Base-by-base conservation (phyloP, 2,888 invertebrate species). In the Pristionchus mayeri region DNA sequence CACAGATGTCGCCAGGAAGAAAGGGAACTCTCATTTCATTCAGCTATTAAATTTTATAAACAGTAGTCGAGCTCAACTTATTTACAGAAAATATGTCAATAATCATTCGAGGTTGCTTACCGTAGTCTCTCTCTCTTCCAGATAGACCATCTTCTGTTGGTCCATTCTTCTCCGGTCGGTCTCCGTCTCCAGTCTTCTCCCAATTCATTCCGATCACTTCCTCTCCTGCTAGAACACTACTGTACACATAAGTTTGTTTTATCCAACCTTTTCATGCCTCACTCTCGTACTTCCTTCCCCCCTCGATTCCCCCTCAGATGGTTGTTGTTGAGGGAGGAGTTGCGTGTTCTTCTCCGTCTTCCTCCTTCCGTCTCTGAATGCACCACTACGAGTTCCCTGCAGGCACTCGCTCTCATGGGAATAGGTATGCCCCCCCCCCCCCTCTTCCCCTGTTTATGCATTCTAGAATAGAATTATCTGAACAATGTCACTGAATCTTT, bases 121-220 rank as follows among this genome's bases (percentile, higher is more conserved):
- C 18, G 40, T 60, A 60, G 13, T 9, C 60, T 54, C 7, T 54
- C 54, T 18, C 54, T 18, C 21, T 44, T 44, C 0, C 63, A 82
- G 63, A 67, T 67, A 24, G 82, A 82, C 44, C 82, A 82, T 82
- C 82, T 82, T 13, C 82, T 82, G 0, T 48, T 82, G 11, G 67
- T 82, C 2, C 82, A 82, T 21, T 50, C 82, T 6, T 48, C 67
- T 67, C 63, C 80, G 3, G 44, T 54, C 1, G 82, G 82, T 44
- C 63, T 82, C 34, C 82, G 82, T 67, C 95, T 98, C 89, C 97
- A 98, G 94, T 97, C 97, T 86, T 97, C 97, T 52, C 96, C 96
- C 92, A 96, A 97, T 94, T 95, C 96, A 92, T 98, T 98, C 93
- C 96, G 96, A 93, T 96, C 96, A 91, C 96, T 98, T 93, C 97